Evolutionary conservation across 1,140 invertebrate genomes (phyloP).

Genomic region (Aporrectodea caliginosa): DNA sequence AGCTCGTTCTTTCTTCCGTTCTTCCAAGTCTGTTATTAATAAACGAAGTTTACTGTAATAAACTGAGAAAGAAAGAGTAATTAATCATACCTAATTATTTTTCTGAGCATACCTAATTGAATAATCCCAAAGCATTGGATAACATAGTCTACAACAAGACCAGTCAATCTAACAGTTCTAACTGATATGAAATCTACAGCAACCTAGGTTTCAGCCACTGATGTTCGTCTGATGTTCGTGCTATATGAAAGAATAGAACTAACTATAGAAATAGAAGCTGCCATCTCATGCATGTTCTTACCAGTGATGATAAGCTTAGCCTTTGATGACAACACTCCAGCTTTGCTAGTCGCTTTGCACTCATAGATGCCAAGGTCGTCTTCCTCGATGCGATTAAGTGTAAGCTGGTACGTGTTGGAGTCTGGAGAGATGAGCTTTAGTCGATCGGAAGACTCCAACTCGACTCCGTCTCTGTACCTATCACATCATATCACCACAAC

Average conservation of each 20-base stretch:
- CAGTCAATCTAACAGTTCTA: too few relatives aligned
- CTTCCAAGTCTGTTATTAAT: conserved; percentile 31
- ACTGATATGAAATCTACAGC: too few relatives aligned
- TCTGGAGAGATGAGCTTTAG: conserved; percentile 88
- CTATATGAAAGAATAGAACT: too few relatives aligned
- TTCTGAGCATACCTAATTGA: too few relatives aligned
- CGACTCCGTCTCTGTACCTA: conserved; percentile 77
- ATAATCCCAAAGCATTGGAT: too few relatives aligned
- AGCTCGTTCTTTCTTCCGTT: conserved; percentile 22
- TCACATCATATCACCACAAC: neutral
- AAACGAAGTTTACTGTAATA: too few relatives aligned
- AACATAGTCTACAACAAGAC: too few relatives aligned
- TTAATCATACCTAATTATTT: too few relatives aligned
- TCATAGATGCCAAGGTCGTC: conserved; percentile 61
- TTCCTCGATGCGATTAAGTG: conserved; percentile 66
- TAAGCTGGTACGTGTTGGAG: conserved; percentile 78
- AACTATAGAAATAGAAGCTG: too few relatives aligned
- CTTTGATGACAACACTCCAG: conserved; percentile 63
- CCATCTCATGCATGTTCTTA: conserved; percentile 69
- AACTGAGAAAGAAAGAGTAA: too few relatives aligned
- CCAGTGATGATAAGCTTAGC: conserved; percentile 69
- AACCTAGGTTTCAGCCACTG: too few relatives aligned
- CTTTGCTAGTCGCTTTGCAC: conserved; percentile 60
- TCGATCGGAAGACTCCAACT: conserved; percentile 73
- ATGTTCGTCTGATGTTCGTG: too few relatives aligned